Evolutionary conservation across 1,140 invertebrate genomes (phyloP).

Genomic region (Megalopta genalis): DNA sequence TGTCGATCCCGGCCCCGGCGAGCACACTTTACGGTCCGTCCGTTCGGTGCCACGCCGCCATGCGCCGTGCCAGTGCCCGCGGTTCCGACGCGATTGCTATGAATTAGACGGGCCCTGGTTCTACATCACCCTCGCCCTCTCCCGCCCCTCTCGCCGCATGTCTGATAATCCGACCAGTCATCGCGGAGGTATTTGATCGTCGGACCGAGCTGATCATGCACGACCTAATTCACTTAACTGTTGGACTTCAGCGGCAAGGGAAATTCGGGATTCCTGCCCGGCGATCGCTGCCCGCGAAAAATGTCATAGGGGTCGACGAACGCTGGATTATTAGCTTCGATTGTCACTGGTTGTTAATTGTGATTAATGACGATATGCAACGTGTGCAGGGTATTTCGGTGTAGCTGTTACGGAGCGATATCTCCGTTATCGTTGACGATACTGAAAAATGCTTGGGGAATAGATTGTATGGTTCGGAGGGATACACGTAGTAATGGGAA

Average conservation of each 20-base stretch:
- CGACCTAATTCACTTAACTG: background rate
- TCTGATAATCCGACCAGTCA: conserved; percentile 9
- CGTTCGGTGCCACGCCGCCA: background rate
- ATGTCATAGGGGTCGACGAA: background rate
- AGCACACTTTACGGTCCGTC: background rate
- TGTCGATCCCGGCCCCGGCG: background rate
- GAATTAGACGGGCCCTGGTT: background rate
- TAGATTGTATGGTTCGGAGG: too few relatives aligned
- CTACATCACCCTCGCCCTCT: too few relatives aligned
- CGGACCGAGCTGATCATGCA: background rate
- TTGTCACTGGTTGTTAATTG: too few relatives aligned
- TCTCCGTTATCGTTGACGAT: too few relatives aligned
- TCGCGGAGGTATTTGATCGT: background rate
- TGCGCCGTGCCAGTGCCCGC: background rate
- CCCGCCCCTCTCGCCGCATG: too few relatives aligned
- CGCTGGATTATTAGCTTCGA: too few relatives aligned
- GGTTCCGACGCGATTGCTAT: background rate
- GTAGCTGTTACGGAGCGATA: too few relatives aligned
- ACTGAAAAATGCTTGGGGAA: too few relatives aligned
- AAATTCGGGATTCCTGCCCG: background rate
- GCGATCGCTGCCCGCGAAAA: background rate
- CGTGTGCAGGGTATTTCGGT: too few relatives aligned
- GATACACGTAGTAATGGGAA: too few relatives aligned
- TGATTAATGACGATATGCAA: too few relatives aligned
- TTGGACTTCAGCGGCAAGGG: too few relatives aligned